phyloP scores from a whole-genome alignment of 2,888 invertebrate species.

The Neocrepidodera transversa region DNA sequence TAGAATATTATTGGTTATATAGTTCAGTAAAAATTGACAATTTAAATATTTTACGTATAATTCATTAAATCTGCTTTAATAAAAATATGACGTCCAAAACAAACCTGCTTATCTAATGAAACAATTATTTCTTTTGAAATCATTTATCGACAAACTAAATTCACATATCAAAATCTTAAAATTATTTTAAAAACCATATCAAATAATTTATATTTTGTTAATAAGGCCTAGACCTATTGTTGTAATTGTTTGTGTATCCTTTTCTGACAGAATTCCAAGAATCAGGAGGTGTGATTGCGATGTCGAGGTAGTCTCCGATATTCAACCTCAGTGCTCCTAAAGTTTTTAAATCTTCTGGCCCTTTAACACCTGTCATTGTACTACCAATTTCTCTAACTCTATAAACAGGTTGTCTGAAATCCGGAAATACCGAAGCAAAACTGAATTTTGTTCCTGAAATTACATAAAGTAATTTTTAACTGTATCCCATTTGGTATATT shows the following conservation, averaged over 20 bases:
- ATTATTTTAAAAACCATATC: too few species aligned
- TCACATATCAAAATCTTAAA: too few species aligned
- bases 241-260: constrained; percentile 67
- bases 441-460: constrained; percentile 89
- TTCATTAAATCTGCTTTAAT: too few species aligned
- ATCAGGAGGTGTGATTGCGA: constrained; percentile 88
- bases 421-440: constrained; percentile 90
- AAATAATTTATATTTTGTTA: constrained; percentile 7
- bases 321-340: constrained; percentile 85
- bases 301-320: constrained; percentile 97
- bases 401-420: constrained; percentile 79
- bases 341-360: constrained; percentile 94
- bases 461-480: too few species aligned
- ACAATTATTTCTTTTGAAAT: too few species aligned
- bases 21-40: too few species aligned
- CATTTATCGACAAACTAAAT: too few species aligned
- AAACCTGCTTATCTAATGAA: too few species aligned
- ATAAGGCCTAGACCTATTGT: constrained; percentile 53
- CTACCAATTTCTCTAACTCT: constrained; percentile 87
- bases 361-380: constrained; percentile 90
- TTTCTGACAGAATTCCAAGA: constrained; percentile 73
- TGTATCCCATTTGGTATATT: too few species aligned
- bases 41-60: too few species aligned
- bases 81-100: too few species aligned
- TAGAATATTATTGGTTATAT: too few species aligned